These are phyloP conservation scores for Chlamydotis undulata DNA, from an alignment of 2,113 vertebrate genomes.

Conservation along the genomic window DNA sequence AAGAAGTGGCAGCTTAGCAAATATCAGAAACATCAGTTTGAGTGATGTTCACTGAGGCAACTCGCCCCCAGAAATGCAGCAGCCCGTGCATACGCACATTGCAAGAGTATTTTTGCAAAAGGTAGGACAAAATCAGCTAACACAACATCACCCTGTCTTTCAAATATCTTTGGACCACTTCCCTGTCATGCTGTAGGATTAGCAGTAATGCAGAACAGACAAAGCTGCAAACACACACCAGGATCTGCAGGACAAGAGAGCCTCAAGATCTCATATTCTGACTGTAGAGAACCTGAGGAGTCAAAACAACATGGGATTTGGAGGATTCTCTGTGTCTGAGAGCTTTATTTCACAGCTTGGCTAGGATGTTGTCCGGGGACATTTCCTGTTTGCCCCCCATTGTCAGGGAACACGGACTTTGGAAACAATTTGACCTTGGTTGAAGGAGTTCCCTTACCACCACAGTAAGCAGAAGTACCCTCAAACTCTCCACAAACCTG, in stretches of 20 bases:
- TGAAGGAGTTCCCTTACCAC: neutral
- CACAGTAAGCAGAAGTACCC: neutral
- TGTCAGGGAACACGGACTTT: neutral
- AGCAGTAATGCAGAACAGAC: neutral
- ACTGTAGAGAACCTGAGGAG: neutral
- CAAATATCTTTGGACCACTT: neutral
- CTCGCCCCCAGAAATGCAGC: neutral
- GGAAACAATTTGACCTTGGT: neutral
- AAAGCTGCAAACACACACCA: neutral
- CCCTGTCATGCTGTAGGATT: neutral
- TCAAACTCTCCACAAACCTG: neutral
- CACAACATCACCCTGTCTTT: neutral
- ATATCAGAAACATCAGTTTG: slow-evolving; percentile 25
- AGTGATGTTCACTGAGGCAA: neutral
- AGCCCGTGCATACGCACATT: neutral
- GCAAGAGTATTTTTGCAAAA: neutral
- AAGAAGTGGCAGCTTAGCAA: slow-evolving; percentile 39
- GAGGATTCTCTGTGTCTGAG: neutral
- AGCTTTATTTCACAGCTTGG: neutral
- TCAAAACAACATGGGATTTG: neutral
- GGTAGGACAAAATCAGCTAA: neutral
- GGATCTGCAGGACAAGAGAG: neutral
- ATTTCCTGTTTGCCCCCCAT: neutral
- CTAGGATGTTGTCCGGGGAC: neutral
- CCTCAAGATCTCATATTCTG: neutral